A percentile compares a stretch with the other conserved stretches of the same genome.
Conservation (phyloP, 2,888 invertebrate genomes). For the Neuroscelio doddi region DNA sequence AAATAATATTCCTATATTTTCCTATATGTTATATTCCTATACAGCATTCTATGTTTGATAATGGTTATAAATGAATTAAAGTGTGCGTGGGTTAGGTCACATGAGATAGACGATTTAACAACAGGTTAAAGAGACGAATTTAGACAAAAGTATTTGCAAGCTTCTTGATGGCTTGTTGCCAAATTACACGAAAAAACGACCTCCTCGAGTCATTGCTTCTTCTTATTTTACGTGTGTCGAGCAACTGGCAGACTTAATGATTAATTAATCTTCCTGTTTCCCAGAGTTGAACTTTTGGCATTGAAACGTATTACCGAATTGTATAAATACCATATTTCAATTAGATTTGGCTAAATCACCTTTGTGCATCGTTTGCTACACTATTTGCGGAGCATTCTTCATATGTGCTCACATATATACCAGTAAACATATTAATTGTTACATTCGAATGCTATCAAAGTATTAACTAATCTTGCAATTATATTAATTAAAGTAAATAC, state of each 20-base stretch:
- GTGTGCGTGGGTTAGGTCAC: no score
- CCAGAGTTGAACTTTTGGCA: slow-evolving; percentile 12
- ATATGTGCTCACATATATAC: no score
- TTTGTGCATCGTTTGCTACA: neutral
- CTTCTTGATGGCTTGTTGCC: slow-evolving; percentile 4
- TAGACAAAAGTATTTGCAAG: slow-evolving; percentile 8
- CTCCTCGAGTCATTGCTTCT: neutral
- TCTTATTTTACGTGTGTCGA: neutral
- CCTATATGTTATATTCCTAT: no score
- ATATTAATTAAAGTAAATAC: no score
- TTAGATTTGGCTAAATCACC: neutral
- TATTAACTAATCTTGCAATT: no score
- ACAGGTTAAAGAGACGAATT: neutral
- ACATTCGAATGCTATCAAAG: no score
- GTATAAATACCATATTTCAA: neutral
- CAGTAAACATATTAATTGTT: no score
- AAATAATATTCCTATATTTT: no score
- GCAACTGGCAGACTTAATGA: neutral
- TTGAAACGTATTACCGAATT: slow-evolving; percentile 4
- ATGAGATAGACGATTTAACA: no score
- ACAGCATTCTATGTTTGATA: no score
- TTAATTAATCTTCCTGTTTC: slow-evolving; percentile 3
- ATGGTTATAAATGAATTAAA: no score
- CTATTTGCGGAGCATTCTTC: no score
- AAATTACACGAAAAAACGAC: slow-evolving; percentile 8